Evolutionary conservation across 2,797 vertebrate genomes (phyloP).

Genomic region (Anabas testudineus): DNA sequence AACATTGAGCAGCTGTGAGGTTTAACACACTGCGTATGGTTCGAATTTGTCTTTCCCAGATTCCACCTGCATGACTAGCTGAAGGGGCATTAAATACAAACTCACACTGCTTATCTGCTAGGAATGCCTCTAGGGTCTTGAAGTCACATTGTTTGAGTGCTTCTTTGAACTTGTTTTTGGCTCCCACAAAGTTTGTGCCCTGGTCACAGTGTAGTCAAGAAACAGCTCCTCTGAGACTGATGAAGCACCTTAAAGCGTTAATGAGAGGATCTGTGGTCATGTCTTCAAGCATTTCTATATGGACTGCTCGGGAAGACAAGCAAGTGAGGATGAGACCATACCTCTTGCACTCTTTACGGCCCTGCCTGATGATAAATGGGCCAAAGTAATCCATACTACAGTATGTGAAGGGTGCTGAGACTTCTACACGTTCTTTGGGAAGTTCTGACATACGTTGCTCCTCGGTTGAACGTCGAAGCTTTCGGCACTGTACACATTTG

Average conservation of each 20-base stretch:
- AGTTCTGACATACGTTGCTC: conserved; percentile 40
- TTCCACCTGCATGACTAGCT: conserved; percentile 17
- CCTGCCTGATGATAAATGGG: not conserved
- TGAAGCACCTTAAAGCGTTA: not conserved
- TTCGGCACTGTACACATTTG: conserved; percentile 33
- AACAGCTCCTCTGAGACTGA: not conserved
- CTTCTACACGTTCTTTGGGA: conserved; percentile 19
- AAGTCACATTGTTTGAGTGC: not conserved
- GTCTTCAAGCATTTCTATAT: not conserved
- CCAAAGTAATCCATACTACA: conserved; percentile 29
- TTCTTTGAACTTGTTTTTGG: not conserved
- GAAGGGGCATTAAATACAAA: conserved; percentile 9
- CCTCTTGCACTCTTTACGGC: not conserved
- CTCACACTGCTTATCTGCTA: conserved; percentile 14
- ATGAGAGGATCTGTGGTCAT: not conserved
- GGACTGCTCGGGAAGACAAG: not conserved
- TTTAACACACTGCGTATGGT: conserved; percentile 9
- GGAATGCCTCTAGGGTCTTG: not conserved
- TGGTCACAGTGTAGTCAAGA: not conserved
- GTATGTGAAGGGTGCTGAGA: conserved; percentile 18
- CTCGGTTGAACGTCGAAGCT: conserved; percentile 18
- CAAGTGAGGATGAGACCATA: not conserved
- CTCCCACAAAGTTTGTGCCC: conserved; percentile 1
- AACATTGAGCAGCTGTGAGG: not conserved
- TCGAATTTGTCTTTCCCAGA: conserved; percentile 9